Evolutionary conservation across 2,113 vertebrate species (phyloP).

Genomic region (Prionailurus viverrinus): DNA sequence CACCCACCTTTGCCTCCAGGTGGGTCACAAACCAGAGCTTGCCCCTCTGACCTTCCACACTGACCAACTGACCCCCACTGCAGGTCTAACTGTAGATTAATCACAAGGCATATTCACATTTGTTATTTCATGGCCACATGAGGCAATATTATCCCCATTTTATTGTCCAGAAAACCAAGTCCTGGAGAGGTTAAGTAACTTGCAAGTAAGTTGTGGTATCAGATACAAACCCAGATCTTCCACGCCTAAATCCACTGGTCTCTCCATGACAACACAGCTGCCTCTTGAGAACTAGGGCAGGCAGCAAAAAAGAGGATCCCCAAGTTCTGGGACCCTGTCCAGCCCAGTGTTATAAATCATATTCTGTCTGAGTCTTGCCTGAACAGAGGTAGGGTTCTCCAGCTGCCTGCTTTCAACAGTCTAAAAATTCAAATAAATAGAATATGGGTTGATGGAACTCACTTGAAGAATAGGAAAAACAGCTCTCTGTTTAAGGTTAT

Average conservation of each 20-base stretch:
- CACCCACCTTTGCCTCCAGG: background rate
- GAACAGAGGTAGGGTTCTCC: background rate
- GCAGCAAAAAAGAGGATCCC: background rate
- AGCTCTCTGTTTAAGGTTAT: background rate
- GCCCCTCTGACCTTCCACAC: background rate
- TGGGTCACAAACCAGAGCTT: background rate
- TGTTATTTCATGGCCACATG: background rate
- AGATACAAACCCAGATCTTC: background rate
- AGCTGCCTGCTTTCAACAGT: background rate
- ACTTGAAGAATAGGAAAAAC: conserved; percentile 18
- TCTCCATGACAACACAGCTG: background rate
- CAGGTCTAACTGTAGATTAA: background rate
- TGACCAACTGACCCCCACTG: background rate
- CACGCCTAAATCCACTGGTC: background rate
- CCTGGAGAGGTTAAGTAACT: background rate
- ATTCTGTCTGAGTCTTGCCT: background rate
- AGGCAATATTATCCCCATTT: background rate
- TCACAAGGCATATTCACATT: background rate
- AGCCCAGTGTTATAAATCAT: background rate
- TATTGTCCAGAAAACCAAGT: background rate
- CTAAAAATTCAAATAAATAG: conserved; percentile 23
- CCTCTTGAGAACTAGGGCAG: background rate
- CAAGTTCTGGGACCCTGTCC: background rate
- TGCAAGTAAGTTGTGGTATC: background rate
- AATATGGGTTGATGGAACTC: conserved; percentile 23